phyloP scores from a whole-genome alignment of 2,113 vertebrate species.

The Neogale vison region DNA sequence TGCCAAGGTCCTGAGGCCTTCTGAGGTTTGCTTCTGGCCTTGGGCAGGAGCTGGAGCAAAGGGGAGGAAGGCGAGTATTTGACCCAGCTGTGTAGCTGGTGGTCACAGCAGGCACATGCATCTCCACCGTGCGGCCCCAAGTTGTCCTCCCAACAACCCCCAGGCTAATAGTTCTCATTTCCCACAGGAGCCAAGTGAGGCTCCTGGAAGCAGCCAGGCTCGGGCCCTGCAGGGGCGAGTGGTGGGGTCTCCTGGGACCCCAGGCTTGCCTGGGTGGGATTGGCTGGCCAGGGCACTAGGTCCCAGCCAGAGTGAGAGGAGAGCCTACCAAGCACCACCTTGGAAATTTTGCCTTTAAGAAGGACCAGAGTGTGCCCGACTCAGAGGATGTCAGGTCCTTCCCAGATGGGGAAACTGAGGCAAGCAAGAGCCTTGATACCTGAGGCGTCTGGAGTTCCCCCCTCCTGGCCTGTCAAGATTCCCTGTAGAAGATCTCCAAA shows the following conservation, averaged over 20 bases:
- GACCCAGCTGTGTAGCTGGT: background rate
- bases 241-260: background rate
- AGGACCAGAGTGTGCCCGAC: rapidly evolving
- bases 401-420: background rate
- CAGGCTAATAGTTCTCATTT: background rate
- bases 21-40: background rate
- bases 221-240: background rate
- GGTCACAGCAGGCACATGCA: rapidly evolving
- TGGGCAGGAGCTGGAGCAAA: background rate
- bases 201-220: background rate
- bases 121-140: background rate
- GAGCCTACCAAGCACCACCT: background rate
- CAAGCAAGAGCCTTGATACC: background rate
- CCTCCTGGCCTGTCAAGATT: background rate
- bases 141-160: background rate
- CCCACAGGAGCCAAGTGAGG: background rate
- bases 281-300: background rate
- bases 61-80: background rate
- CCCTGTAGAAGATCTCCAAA: background rate
- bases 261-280: background rate
- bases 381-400: background rate
- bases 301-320: background rate
- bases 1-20: background rate
- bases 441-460: background rate
- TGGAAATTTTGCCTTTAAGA: too few species aligned